Base-by-base conservation (phyloP, 2,888 invertebrate genomes). In the Pimpla rufipes region DNA sequence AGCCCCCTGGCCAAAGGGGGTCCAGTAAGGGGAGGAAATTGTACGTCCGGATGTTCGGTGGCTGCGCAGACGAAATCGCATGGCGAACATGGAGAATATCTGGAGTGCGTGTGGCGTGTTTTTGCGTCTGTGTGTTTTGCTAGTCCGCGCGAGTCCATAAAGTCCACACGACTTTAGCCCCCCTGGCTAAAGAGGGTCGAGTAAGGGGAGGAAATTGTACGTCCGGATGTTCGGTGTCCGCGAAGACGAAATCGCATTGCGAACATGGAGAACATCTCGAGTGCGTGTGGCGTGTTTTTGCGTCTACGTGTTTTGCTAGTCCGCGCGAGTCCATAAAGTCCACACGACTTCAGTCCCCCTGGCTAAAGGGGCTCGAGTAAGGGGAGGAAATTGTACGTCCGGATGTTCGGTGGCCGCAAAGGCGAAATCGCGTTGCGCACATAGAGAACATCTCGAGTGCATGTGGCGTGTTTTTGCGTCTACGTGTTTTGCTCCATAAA, bases 11-110 rank as follows among this genome's bases (percentile, higher is more conserved):
- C n/a, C n/a, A n/a, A n/a, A n/a, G n/a, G n/a, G n/a, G n/a, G n/a
- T n/a, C n/a, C n/a, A n/a, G n/a, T n/a, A 29, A 21, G 42, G 35
- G 29, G 47, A 50, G 59, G 35, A 40, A 67, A 70, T 62, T 78
- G 47, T 59, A 59, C 59, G 45, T 45, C 70, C 62, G 52, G 35
- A 68, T 77, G 57, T 70, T 59, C 50, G 45, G n/a, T n/a, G 59
- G 40, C 10, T 23, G 29, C 2, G 29, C 2, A 5, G 29, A 5
- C 29, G 29, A 29, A 29, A 29, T 35, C 8, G 37, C 23, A 23
- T 35, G n/a, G n/a, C n/a, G n/a, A n/a, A 2, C 40, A 45, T 23
- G 29, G 37, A 66, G 40, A 73, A 73, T 50, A 50, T 71, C 40
- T 29, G n/a, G 18, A 52, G 67, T 55, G 76, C 52, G 70, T 52